Evolutionary conservation across 2,113 vertebrate species (phyloP), one percentile per base, ranked within the genome.

Genomic region (Mobula birostris): DNA sequence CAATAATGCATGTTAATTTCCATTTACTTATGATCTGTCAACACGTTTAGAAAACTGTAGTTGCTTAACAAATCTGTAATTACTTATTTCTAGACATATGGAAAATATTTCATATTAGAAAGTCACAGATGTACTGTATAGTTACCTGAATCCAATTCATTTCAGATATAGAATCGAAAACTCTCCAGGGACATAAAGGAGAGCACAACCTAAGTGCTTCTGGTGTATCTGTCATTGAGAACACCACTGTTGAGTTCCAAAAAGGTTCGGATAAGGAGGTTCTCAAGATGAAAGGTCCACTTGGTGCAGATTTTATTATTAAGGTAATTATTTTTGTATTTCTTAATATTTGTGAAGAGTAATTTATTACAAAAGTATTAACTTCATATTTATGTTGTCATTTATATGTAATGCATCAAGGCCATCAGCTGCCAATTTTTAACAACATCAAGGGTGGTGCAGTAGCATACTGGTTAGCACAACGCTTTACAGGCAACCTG

Each of bases 231-330:
- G 12, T 96, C 6, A 70, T 99, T 94, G 98, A 98, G 95, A 99
- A 99, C 95, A 98, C 97, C 24, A 98, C 97, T 0, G 95, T 98
- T 94, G 98, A 98, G 95, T 98, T 98, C 95, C 98, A 98, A 95
- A 97, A 95, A 95, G 96, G 95, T 63, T 94, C 95, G 0, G 98
- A 99, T 56, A 97, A 97, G 94, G 97, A 99, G 96, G 97, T 96
- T 1, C 94, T 99, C 27, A 97, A 97, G 95, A 96, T 97, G 14
- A 96, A 97, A 0, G 98, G 98, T 5, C 98, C 98, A 66, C 96
- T 99, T 94, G 96, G 95, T 70, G 97, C 98, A 40, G 98, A 99
- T 95, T 98, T 98, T 96, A 97, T 97, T 93, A 96, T 99, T 95
- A 99, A 99, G 98, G 98, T 98, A 96, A 95, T 29, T 74, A 29